Conservation (phyloP, 2,113 vertebrate genomes). For the Cheilinus undulatus region DNA sequence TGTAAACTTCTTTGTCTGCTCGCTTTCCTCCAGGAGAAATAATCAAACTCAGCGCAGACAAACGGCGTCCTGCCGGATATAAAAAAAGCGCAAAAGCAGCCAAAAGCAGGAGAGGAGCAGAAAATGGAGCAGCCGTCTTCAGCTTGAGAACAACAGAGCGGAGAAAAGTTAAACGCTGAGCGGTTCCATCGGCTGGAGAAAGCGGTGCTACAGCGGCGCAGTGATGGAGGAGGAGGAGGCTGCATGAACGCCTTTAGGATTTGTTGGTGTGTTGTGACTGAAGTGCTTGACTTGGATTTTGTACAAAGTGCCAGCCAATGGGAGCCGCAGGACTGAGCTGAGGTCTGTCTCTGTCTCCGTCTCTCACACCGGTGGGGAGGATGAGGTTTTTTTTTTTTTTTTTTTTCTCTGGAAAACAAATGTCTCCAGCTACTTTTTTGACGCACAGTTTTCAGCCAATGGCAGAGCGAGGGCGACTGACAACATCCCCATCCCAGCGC, state of each 20-base stretch:
- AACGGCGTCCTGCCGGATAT: slow-evolving; percentile 58
- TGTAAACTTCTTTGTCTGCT: slow-evolving; percentile 67
- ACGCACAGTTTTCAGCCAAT: slow-evolving; percentile 98
- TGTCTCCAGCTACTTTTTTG: slow-evolving; percentile 97
- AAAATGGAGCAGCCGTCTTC: slow-evolving; percentile 37
- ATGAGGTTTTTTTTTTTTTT: slow-evolving; percentile 70
- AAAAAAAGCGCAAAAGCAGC: slow-evolving; percentile 32
- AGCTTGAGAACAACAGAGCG: slow-evolving; percentile 24
- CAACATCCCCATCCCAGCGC: slow-evolving; percentile 87
- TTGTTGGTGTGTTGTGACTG: slow-evolving; percentile 80
- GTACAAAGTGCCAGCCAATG: slow-evolving; percentile 84
- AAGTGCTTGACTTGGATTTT: slow-evolving; percentile 84
- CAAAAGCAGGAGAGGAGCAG: slow-evolving; percentile 31
- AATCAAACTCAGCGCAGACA: slow-evolving; percentile 42
- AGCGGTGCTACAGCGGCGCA: slow-evolving; percentile 62
- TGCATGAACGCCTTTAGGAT: slow-evolving; percentile 78
- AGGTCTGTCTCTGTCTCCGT: slow-evolving; percentile 84
- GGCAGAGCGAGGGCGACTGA: slow-evolving; percentile 91
- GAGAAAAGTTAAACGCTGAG: slow-evolving; percentile 58
- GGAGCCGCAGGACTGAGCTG: slow-evolving; percentile 85
- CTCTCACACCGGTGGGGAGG: slow-evolving; percentile 88
- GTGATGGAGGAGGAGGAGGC: slow-evolving; percentile 71
- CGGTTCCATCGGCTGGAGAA: slow-evolving; percentile 55
- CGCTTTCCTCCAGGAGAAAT: slow-evolving; percentile 61
- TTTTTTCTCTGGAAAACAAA: slow-evolving; percentile 90